Evolutionary conservation across 2,797 vertebrate species (phyloP).

Genomic region (Limosa lapponica): DNA sequence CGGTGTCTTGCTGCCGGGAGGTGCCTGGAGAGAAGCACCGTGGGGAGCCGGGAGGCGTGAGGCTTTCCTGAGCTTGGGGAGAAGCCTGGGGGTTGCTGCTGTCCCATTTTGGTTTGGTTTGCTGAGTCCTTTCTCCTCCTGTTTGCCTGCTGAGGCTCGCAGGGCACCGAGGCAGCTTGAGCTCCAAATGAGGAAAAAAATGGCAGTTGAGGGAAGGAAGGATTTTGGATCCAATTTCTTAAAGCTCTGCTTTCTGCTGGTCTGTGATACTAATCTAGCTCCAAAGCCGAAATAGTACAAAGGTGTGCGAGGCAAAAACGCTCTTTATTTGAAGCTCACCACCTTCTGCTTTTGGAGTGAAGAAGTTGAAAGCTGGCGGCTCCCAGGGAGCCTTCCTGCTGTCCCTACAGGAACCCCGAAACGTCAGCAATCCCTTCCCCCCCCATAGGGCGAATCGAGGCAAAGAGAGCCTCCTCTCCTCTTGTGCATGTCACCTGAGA

Average conservation of each 20-base stretch:
- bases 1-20: not conserved
- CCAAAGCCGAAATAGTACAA: not conserved
- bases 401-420: not conserved
- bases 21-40: not conserved
- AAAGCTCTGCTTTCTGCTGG: not conserved
- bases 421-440: not conserved
- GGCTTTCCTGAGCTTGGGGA: not conserved
- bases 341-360: not conserved
- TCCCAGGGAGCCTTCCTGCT: accelerated
- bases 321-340: not conserved
- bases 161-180: not conserved
- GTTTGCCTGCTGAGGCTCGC: not conserved
- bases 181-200: not conserved
- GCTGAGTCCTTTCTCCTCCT: not conserved
- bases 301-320: not conserved
- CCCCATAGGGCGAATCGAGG: not conserved
- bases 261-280: not conserved
- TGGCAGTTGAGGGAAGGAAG: not conserved
- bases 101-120: not conserved
- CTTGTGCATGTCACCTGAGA: not conserved
- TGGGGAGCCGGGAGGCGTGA: accelerated
- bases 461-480: not conserved
- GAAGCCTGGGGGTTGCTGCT: not conserved
- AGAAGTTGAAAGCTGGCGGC: not conserved
- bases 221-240: not conserved